Percentiles rank a stretch among this genome's conserved stretches.
phyloP scores from a whole-genome alignment of 2,113 vertebrate species.

The Haemorhous mexicanus region DNA sequence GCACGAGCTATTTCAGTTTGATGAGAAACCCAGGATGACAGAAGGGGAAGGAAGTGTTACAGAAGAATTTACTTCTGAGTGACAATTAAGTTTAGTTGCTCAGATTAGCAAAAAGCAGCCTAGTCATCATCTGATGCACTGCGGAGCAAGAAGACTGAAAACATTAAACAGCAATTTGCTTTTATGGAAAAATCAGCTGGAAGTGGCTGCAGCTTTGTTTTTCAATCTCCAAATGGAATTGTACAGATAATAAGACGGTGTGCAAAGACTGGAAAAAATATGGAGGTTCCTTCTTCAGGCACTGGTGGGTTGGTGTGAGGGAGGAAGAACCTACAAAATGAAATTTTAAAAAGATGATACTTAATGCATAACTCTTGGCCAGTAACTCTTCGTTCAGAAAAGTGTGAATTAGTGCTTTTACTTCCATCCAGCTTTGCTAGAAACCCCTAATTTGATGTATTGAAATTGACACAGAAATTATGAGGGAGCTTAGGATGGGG shows the following conservation, averaged over 20 bases:
- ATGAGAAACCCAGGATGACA: background rate
- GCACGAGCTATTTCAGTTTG: background rate
- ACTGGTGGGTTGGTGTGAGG: background rate
- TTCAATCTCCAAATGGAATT: background rate
- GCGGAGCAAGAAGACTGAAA: background rate
- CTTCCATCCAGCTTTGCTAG: background rate
- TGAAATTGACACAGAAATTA: conserved; percentile 19
- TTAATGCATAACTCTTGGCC: background rate
- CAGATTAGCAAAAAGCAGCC: background rate
- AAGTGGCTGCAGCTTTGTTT: background rate
- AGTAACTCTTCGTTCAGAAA: background rate
- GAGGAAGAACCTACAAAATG: background rate
- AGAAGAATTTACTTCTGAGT: background rate
- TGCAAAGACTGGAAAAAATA: background rate
- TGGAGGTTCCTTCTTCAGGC: background rate
- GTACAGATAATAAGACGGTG: background rate
- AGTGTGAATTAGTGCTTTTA: background rate
- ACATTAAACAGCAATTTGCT: background rate
- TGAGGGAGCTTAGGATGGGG: background rate
- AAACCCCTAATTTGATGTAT: background rate
- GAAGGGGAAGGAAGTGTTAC: background rate
- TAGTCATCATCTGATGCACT: background rate
- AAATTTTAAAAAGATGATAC: background rate
- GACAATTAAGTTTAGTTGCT: background rate
- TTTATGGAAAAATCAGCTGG: background rate